These are phyloP conservation scores for Tyrannus savana DNA, from an alignment of 2,113 vertebrate genomes.

Conservation along the genomic window DNA sequence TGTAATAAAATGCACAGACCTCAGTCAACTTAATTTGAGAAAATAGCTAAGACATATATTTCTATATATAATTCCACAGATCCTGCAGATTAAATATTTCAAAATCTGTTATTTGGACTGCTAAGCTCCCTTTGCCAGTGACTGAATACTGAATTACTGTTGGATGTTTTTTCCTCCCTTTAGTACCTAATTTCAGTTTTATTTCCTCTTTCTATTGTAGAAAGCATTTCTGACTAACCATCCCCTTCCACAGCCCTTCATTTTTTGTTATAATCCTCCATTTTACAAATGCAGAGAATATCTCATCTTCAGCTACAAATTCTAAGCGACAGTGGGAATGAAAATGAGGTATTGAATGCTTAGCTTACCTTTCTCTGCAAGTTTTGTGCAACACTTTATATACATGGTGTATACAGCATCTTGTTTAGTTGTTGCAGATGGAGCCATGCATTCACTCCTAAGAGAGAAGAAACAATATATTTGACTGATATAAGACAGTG, in stretches of 20 bases:
- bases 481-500: neutral
- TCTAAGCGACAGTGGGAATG: neutral
- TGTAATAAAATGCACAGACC: neutral
- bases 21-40: slow-evolving; percentile 1
- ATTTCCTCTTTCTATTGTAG: neutral
- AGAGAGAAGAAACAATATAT: neutral
- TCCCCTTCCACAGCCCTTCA: neutral
- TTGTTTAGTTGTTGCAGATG: neutral
- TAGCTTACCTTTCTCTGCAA: neutral
- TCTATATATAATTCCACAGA: neutral
- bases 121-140: neutral
- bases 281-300: neutral
- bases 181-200: slow-evolving; percentile 19
- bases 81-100: slow-evolving; percentile 20
- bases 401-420: neutral
- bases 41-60: neutral
- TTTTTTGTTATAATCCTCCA: slow-evolving; percentile 3
- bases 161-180: neutral
- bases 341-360: neutral
- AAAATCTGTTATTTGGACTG: neutral
- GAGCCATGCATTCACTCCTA: neutral
- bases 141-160: slow-evolving; percentile 1
- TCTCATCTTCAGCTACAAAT: neutral
- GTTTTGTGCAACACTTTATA: neutral
- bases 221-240: slow-evolving; percentile 17